These are phyloP conservation scores for Vesta saturnalis DNA, from an alignment of 2,888 invertebrate species.

Conservation along the genomic window DNA sequence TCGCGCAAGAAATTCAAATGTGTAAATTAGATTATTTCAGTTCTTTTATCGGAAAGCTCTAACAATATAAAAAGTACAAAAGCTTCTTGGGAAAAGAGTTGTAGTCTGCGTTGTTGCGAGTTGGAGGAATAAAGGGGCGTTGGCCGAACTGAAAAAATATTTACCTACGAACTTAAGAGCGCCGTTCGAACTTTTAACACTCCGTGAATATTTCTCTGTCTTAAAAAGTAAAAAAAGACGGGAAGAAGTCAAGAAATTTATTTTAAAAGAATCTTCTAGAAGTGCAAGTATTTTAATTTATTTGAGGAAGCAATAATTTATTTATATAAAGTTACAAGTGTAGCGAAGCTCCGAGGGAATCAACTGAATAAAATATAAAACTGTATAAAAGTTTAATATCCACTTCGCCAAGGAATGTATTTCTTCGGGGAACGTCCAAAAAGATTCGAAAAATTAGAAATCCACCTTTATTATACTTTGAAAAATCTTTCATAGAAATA, in stretches of 20 bases:
- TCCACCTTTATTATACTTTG: constrained; percentile 51
- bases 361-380: constrained; percentile 53
- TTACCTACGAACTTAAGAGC: constrained; percentile 54
- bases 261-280: constrained; percentile 15
- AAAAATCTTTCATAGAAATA: constrained; percentile 55
- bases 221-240: background rate
- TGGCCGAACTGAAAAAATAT: constrained; percentile 49
- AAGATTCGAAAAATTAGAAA: constrained; percentile 53
- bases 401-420: constrained; percentile 48
- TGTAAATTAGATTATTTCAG: constrained; percentile 62
- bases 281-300: constrained; percentile 43
- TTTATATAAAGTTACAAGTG: constrained; percentile 52
- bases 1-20: constrained; percentile 61
- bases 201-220: constrained; percentile 47
- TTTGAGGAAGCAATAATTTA: constrained; percentile 53
- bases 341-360: constrained; percentile 43
- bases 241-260: constrained; percentile 22
- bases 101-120: constrained; percentile 43
- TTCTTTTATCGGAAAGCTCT: constrained; percentile 59
- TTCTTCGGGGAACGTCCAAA: constrained; percentile 46
- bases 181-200: constrained; percentile 41
- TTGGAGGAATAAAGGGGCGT: constrained; percentile 41
- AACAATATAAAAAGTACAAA: constrained; percentile 59
- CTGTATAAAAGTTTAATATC: constrained; percentile 54
- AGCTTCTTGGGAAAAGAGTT: constrained; percentile 53